Base-by-base conservation (phyloP, 2,113 vertebrate species). In the Theristicus caerulescens region DNA sequence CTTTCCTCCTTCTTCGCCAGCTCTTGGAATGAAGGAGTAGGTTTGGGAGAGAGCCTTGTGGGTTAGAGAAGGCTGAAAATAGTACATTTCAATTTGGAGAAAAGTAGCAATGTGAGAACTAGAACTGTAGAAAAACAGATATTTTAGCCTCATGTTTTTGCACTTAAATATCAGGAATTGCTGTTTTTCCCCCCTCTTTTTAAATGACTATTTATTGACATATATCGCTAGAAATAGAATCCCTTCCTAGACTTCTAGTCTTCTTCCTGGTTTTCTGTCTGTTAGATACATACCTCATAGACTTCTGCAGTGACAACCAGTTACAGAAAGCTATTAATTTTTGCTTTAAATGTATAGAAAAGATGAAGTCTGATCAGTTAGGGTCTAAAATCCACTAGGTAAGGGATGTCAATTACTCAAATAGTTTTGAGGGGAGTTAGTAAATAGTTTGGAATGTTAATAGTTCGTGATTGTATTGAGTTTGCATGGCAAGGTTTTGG, bases 141-240 rank as follows among this genome's bases (percentile, higher is more conserved):
- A 46, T 67, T 58, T 79, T 80, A 19, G 25, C 71, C 0, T 0
- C 10, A 29, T 4, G 4, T 64, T 80, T 92, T 67, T 86, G 16
- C 32, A 31, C 5, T 25, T 46, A 74, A 57, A 32, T 54, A 76
- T 40, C 32, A 59, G 31, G 11, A 76, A 22, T 42, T 46, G 8
- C 9, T 65, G 3, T 5, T 52, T 1, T 9, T 1, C 1, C 0
- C 3, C 16, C 21, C 10, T 3, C 7, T 62, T 74, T 85, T 62
- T 4, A 40, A 93, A 76, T 71, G 9, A 59, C 21, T 55, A 7
- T 34, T 29, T 76, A 51, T 46, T 54, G 19, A 22, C 19, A 58
- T n/a, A 24, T 32, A 6, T 29, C 78, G 19, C 32, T 52, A 16
- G 24, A 88, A 95, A 79, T 22, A 66, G 20, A 74, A 79, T 52